Evolutionary conservation across 2,797 vertebrate genomes (phyloP).

Genomic region (Neopelma chrysocephalum): DNA sequence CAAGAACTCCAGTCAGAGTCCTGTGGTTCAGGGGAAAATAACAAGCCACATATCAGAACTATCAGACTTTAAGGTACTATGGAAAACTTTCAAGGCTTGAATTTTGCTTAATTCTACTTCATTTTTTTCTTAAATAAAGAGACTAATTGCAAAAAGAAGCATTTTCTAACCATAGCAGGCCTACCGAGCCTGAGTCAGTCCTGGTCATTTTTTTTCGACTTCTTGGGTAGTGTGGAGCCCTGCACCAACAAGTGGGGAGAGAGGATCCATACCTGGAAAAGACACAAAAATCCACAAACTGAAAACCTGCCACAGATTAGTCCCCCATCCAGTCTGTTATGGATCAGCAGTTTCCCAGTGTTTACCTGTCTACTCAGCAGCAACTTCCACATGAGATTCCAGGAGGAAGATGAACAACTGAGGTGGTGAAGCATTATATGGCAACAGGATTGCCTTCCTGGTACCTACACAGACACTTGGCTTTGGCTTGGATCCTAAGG

Average conservation of each 20-base stretch:
- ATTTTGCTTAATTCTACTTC: background rate
- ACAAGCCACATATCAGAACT: background rate
- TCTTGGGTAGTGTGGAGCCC: background rate
- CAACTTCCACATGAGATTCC: background rate
- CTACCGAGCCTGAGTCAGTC: background rate
- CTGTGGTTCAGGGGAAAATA: background rate
- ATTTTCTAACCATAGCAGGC: fast-evolving
- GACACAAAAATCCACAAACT: background rate
- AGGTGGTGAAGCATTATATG: background rate
- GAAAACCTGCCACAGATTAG: background rate
- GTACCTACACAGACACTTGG: background rate
- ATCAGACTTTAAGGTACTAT: background rate
- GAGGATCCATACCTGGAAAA: background rate
- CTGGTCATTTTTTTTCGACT: fast-evolving
- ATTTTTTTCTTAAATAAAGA: background rate
- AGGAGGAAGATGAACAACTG: background rate
- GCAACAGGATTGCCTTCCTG: background rate
- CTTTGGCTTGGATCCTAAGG: background rate
- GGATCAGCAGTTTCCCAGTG: background rate
- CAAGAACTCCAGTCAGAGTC: background rate
- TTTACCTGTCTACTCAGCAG: background rate
- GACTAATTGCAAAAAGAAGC: background rate
- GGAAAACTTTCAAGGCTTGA: background rate
- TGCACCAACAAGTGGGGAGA: background rate
- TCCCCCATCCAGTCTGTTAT: fast-evolving